These are phyloP conservation scores for Glaucomys volans DNA, from an alignment of 2,113 vertebrate species.

Conservation along the genomic window DNA sequence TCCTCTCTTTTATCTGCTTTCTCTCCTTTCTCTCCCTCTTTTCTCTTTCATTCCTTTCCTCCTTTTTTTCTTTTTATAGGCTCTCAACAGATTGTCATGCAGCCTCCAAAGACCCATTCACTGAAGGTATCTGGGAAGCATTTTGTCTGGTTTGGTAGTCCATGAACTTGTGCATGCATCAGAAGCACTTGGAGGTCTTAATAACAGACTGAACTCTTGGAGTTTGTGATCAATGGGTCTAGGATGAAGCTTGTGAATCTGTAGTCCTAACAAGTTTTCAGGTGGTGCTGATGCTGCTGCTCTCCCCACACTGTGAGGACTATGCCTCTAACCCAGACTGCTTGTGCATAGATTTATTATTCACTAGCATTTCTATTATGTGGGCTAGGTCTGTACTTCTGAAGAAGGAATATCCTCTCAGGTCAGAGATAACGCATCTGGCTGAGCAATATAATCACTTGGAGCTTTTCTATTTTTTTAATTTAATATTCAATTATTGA, in stretches of 20 bases:
- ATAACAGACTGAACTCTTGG: background rate
- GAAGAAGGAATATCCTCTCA: background rate
- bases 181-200: background rate
- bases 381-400: background rate
- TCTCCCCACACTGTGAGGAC: background rate
- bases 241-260: background rate
- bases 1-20: too few relatives aligned
- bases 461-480: background rate
- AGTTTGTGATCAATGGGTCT: background rate
- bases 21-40: too few relatives aligned
- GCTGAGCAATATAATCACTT: background rate
- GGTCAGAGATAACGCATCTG: background rate
- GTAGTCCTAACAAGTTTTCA: constrained; percentile 17
- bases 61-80: background rate
- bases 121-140: background rate
- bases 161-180: background rate
- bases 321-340: background rate
- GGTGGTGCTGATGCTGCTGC: background rate
- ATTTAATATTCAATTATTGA: constrained; percentile 23
- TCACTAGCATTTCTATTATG: background rate
- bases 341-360: background rate
- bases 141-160: background rate
- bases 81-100: background rate
- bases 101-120: background rate
- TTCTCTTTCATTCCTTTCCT: too few relatives aligned